phyloP scores from a whole-genome alignment of 1,140 invertebrate species.

The Vollenhovia emeryi region DNA sequence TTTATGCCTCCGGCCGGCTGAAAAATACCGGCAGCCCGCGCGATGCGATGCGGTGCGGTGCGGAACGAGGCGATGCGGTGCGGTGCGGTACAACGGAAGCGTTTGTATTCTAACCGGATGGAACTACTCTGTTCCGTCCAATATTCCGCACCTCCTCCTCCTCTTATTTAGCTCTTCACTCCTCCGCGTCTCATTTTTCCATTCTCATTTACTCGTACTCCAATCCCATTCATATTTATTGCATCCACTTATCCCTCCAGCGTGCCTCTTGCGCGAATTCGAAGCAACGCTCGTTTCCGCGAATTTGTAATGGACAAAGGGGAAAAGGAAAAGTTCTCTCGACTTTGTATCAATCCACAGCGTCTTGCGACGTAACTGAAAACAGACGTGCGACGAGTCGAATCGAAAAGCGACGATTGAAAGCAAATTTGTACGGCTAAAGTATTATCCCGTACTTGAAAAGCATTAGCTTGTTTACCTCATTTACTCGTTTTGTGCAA shows the following conservation, averaged over 20 bases:
- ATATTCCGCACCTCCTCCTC: constrained; percentile 12
- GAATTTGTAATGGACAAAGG: neutral
- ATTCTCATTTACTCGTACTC: constrained; percentile 27
- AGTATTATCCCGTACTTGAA: neutral
- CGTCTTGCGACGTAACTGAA: neutral
- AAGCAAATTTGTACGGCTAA: neutral
- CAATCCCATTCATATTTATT: constrained; percentile 52
- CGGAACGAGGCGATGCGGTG: neutral
- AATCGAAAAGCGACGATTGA: neutral
- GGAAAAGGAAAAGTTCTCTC: too few species aligned
- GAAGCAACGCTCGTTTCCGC: constrained; percentile 8
- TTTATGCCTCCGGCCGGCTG: constrained; percentile 72
- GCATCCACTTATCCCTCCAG: neutral
- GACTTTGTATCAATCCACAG: neutral
- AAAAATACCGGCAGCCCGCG: constrained; percentile 63
- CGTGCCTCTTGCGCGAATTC: neutral
- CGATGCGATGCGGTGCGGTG: neutral
- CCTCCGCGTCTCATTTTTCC: neutral
- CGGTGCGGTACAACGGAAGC: constrained; percentile 42
- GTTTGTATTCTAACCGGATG: constrained; percentile 53
- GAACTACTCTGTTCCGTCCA: neutral
- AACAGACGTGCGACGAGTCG: neutral
- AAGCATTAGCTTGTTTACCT: too few species aligned
- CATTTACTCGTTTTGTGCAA: neutral
- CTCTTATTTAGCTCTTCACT: neutral